Evolutionary conservation across 2,888 invertebrate species (phyloP).

Genomic region (Eupithecia abbreviata): DNA sequence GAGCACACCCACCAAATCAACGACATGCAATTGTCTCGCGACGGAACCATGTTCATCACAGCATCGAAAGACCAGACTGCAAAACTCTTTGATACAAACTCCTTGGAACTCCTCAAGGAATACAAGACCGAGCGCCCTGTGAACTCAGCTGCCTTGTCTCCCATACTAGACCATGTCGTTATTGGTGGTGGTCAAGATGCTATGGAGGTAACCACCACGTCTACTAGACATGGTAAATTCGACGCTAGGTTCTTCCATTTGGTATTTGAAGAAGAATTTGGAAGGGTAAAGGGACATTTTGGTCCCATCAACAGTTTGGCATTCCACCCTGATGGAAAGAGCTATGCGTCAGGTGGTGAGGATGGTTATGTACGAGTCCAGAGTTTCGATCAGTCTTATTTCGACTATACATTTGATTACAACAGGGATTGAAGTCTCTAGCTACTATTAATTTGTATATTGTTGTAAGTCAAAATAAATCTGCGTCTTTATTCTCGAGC

Average conservation of each 20-base stretch:
- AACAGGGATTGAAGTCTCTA: constrained; percentile 71
- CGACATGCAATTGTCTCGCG: constrained; percentile 97
- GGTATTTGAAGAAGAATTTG: constrained; percentile 98
- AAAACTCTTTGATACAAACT: constrained; percentile 95
- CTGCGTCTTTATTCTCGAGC: constrained; percentile 35
- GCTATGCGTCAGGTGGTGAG: constrained; percentile 98
- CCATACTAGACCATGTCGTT: constrained; percentile 97
- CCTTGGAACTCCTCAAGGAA: constrained; percentile 93
- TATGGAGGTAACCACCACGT: constrained; percentile 98
- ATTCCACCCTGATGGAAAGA: constrained; percentile 98
- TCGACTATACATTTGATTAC: constrained; percentile 97
- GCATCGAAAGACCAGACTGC: constrained; percentile 98
- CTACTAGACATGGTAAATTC: constrained; percentile 97
- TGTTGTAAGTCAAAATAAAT: constrained; percentile 32
- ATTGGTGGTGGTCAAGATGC: constrained; percentile 99
- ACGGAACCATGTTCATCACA: constrained; percentile 97
- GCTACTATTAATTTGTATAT: constrained; percentile 41
- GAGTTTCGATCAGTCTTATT: constrained; percentile 97
- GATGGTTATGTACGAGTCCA: constrained; percentile 99
- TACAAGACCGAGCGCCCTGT: constrained; percentile 99
- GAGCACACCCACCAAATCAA: constrained; percentile 95
- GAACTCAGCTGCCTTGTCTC: constrained; percentile 98
- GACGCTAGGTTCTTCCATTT: constrained; percentile 97
- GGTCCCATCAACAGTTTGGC: constrained; percentile 99
- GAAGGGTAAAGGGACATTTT: constrained; percentile 99